Percentiles rank a stretch among this genome's conserved stretches.
These are phyloP conservation scores for Spinus olivaceus DNA, from an alignment of 2,797 vertebrate genomes.

Conservation along the genomic window DNA sequence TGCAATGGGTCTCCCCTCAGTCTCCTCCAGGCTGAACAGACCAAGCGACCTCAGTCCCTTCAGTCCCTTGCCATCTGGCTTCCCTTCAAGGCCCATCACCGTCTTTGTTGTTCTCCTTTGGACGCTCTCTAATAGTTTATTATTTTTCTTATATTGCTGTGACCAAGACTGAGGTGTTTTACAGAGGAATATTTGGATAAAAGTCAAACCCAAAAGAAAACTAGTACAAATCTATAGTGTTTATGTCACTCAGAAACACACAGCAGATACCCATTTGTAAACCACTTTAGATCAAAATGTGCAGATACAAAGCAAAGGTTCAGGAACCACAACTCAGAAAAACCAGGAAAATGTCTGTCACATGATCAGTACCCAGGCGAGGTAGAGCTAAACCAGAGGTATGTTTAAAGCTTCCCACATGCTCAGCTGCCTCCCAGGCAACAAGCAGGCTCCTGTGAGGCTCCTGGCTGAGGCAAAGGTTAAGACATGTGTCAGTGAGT, in stretches of 20 bases:
- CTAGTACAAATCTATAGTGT: not conserved
- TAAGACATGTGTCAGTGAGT: not conserved
- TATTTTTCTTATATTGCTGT: not conserved
- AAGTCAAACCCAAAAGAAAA: not conserved
- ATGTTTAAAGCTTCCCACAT: not conserved
- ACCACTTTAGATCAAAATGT: not conserved
- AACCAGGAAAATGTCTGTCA: not conserved
- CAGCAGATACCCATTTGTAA: not conserved
- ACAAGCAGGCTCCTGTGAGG: not conserved
- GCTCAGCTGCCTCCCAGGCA: not conserved
- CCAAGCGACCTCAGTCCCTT: not conserved
- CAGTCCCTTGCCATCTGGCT: accelerated
- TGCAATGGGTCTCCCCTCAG: not conserved
- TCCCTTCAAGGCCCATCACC: not conserved
- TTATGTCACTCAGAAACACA: not conserved
- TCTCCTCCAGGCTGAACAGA: not conserved
- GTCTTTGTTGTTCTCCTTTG: not conserved
- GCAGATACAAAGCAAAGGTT: not conserved
- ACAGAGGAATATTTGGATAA: not conserved
- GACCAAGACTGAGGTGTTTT: not conserved
- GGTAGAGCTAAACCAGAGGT: not conserved
- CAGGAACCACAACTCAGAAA: not conserved
- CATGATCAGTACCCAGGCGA: not conserved
- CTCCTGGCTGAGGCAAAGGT: not conserved
- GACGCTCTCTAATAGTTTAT: accelerated